Percentiles rank a stretch among this genome's conserved stretches.
phyloP scores from a whole-genome alignment of 2,888 invertebrate genomes.

The Magallana nippona region DNA sequence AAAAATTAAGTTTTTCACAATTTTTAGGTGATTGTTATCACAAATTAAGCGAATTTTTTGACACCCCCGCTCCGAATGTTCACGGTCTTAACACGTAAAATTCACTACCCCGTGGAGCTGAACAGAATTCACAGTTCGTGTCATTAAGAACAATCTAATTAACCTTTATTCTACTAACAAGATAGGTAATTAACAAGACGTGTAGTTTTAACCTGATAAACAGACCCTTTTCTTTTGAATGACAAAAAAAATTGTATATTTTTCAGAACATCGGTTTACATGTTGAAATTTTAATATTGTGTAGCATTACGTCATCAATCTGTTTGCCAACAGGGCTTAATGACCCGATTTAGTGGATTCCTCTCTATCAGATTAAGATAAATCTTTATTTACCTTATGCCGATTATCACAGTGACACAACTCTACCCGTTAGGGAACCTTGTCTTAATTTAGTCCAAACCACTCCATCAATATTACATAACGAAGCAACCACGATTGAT shows the following conservation, averaged over 20 bases:
- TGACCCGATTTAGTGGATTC: conserved; percentile 14
- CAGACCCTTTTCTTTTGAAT: too few species aligned
- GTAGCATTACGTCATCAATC: conserved; percentile 1
- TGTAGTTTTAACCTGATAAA: too few species aligned
- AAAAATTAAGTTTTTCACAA: conserved; percentile 25
- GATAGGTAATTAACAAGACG: not conserved
- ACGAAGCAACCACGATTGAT: not conserved
- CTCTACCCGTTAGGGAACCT: not conserved
- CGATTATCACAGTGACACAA: not conserved
- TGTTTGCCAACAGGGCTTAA: conserved; percentile 16
- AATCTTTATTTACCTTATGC: not conserved
- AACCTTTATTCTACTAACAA: conserved; percentile 6
- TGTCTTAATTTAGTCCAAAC: conserved; percentile 30
- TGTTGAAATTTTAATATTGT: not conserved
- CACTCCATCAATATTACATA: conserved; percentile 27
- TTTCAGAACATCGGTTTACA: not conserved
- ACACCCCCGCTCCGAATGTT: conserved; percentile 10
- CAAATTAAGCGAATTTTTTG: conserved; percentile 23
- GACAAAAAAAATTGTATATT: not conserved
- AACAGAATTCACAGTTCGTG: conserved; percentile 15
- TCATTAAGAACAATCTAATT: conserved; percentile 27
- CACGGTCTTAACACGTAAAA: conserved; percentile 5
- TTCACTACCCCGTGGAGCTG: not conserved
- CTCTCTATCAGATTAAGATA: conserved; percentile 13
- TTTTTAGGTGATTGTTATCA: conserved; percentile 17